Evolutionary conservation across 2,797 vertebrate genomes (phyloP), one percentile per base, ranked within the genome.

Genomic region (Rhinoraja longicauda): DNA sequence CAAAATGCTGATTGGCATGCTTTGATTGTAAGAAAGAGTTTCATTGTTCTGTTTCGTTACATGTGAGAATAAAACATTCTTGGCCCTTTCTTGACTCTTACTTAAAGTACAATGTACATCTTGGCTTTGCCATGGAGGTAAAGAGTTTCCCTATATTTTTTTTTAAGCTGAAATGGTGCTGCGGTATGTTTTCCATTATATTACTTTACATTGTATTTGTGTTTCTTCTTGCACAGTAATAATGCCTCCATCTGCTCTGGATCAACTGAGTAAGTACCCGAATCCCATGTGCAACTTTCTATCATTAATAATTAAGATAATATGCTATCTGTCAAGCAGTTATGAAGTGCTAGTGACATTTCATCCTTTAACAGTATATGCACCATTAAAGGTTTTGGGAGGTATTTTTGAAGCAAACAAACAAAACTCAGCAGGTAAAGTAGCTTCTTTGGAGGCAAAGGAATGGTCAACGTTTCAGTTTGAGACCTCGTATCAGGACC

Each of bases 211-310:
- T 76, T 78, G 19, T 36, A 76, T n/a, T 93, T 70, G 12, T 93
- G 70, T 73, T 73, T 26, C 70, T 96, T 93, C 94, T 95, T 94
- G 94, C 95, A 93, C 95, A 99, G 99, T 99, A 93, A 99, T 99
- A 94, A 99, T 99, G 99, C 99, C 99, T 0, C 99, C 99, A 0
- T 99, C 98, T 0, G 98, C 99, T 93, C 96, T 99, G 79, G 99
- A 99, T 96, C 99, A 99, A 94, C 98, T 99, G 94, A 99, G 99
- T 99, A 97, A 99, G 98, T 98, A 95, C 70, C 90, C 15, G 12
- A 92, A 92, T 53, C 36, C 13, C 36, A 53, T 73, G 21, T 15
- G 24, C 24, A 75, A 9, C 26, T 45, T 73, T 81, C 29, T 72
- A 90, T 36, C 32, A 45, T 15, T 90, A 26, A 26, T 59, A 53